A percentile compares a stretch with the other conserved stretches of the same genome.
phyloP scores from a whole-genome alignment of 2,113 vertebrate genomes.

The Oncorhynchus clarkii region DNA sequence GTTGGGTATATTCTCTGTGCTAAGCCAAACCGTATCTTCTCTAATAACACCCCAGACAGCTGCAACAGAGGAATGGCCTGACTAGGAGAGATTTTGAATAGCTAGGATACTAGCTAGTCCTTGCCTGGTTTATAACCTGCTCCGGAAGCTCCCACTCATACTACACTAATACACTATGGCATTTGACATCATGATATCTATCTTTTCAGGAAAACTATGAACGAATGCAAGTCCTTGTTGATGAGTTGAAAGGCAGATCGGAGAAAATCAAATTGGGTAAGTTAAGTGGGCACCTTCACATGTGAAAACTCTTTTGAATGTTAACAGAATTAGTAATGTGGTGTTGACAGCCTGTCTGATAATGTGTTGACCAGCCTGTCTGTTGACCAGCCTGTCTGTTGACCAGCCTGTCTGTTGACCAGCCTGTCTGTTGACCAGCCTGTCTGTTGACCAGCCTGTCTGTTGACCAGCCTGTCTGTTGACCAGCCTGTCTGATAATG shows the following conservation, averaged over 20 bases:
- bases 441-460: too few relatives aligned
- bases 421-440: too few relatives aligned
- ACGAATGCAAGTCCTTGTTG: slow-evolving; percentile 86
- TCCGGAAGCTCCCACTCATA: too few relatives aligned
- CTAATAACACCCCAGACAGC: too few relatives aligned
- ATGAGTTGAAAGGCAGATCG: slow-evolving; percentile 78
- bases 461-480: too few relatives aligned
- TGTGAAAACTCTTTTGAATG: neutral
- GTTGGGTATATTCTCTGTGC: too few relatives aligned
- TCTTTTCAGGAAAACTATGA: slow-evolving; percentile 91
- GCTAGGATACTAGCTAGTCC: neutral
- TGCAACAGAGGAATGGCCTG: too few relatives aligned
- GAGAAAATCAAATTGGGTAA: slow-evolving; percentile 86
- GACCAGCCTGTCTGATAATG: too few relatives aligned
- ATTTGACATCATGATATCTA: neutral
- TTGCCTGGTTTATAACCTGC: neutral
- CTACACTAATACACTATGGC: neutral
- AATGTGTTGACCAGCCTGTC: too few relatives aligned
- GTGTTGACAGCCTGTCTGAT: neutral
- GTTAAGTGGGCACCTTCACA: slow-evolving; percentile 17
- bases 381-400: neutral
- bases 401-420: neutral
- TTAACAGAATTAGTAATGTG: too few relatives aligned
- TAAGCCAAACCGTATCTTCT: too few relatives aligned
- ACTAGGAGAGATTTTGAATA: too few relatives aligned